Evolutionary conservation across 1,140 invertebrate genomes (phyloP).

Genomic region (Mylabris phalerata): DNA sequence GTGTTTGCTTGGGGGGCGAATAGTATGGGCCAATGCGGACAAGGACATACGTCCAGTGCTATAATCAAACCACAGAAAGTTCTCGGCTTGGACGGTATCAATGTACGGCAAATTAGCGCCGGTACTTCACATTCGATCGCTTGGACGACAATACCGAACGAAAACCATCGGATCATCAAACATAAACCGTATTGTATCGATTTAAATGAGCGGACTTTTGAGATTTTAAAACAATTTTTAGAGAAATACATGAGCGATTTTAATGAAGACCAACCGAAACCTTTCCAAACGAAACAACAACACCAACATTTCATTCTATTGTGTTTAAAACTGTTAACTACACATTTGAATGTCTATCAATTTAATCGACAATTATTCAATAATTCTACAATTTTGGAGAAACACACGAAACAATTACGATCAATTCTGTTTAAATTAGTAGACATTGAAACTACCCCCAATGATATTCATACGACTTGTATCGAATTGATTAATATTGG

Average conservation of each 20-base stretch:
- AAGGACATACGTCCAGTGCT: slow-evolving; percentile 58
- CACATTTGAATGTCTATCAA: slow-evolving; percentile 54
- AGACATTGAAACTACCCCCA: slow-evolving; percentile 49
- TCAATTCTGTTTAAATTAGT: slow-evolving; percentile 53
- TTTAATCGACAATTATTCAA: slow-evolving; percentile 42
- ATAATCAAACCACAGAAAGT: slow-evolving; percentile 56
- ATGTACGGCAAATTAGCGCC: slow-evolving; percentile 58
- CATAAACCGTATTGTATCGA: slow-evolving; percentile 59
- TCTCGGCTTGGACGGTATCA: slow-evolving; percentile 52
- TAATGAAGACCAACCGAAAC: slow-evolving; percentile 42
- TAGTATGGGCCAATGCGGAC: slow-evolving; percentile 64
- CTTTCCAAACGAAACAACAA: slow-evolving; percentile 47
- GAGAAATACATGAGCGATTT: slow-evolving; percentile 53
- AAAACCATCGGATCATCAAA: slow-evolving; percentile 49
- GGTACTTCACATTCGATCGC: slow-evolving; percentile 61
- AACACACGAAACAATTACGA: slow-evolving; percentile 50
- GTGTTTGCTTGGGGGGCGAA: slow-evolving; percentile 61
- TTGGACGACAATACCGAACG: slow-evolving; percentile 56
- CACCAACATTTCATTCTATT: slow-evolving; percentile 55
- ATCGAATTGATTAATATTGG: slow-evolving; percentile 53
- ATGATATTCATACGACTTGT: slow-evolving; percentile 48
- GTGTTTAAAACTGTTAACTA: slow-evolving; percentile 52
- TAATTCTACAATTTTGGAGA: slow-evolving; percentile 43
- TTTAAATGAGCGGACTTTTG: slow-evolving; percentile 55
- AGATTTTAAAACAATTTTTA: slow-evolving; percentile 50